Conservation (phyloP, 2,113 vertebrate species). For the Anolis carolinensis region DNA sequence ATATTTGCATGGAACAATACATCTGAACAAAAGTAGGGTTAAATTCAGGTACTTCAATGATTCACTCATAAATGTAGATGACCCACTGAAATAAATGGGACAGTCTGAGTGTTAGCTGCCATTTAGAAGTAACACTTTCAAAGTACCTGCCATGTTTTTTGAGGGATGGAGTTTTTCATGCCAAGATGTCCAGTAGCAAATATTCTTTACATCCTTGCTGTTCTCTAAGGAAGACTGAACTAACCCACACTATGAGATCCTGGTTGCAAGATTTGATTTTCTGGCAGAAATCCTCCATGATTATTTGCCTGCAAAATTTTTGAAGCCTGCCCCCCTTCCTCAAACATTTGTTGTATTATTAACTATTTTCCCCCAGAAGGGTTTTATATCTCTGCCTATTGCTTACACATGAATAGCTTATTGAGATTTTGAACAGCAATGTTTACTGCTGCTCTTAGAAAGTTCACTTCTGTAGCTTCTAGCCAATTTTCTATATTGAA, state of each 20-base stretch:
- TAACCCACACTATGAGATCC: no score
- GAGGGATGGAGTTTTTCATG: no score
- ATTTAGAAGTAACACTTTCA: no score
- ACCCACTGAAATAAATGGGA: no score
- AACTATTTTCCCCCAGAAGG: neutral
- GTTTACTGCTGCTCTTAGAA: slow-evolving; percentile 50
- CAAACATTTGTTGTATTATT: neutral
- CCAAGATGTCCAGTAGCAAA: no score
- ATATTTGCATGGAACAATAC: neutral
- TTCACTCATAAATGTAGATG: no score
- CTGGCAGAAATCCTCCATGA: neutral
- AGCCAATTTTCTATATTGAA: slow-evolving; percentile 60
- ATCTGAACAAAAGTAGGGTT: neutral
- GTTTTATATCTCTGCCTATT: slow-evolving; percentile 36
- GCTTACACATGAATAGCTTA: slow-evolving; percentile 40
- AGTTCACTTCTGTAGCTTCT: slow-evolving; percentile 45
- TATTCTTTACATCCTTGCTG: no score
- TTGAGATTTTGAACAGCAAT: slow-evolving; percentile 34
- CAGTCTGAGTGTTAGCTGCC: no score
- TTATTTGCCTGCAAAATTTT: neutral
- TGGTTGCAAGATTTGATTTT: neutral
- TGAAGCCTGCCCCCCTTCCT: neutral
- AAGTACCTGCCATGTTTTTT: no score
- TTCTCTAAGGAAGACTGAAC: no score
- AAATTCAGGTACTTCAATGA: no score